Evolutionary conservation across 2,113 vertebrate genomes (phyloP).

Genomic region (Galbula dea): DNA sequence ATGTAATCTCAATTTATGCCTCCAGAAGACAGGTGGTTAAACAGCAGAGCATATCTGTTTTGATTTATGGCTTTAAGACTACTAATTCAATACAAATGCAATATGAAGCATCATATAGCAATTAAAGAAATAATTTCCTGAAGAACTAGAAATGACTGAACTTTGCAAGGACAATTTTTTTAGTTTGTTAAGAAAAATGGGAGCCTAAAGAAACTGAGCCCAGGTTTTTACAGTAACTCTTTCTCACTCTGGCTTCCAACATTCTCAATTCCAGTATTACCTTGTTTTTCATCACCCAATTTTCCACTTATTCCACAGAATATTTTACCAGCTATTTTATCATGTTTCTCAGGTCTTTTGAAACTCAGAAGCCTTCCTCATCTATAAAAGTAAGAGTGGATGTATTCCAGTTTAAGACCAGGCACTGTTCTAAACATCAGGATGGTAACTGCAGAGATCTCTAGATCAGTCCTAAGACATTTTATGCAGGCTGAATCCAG

Average conservation of each 20-base stretch:
- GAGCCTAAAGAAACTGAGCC: background rate
- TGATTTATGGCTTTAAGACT: slow-evolving; percentile 12
- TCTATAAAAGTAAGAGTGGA: background rate
- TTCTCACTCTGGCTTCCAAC: background rate
- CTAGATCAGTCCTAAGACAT: background rate
- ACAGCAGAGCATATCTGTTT: background rate
- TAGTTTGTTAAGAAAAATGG: background rate
- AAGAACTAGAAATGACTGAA: background rate
- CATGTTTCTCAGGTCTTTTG: background rate
- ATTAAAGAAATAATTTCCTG: background rate
- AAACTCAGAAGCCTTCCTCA: background rate
- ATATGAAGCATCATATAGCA: background rate
- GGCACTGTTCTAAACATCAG: background rate
- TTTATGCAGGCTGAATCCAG: background rate
- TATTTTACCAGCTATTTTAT: background rate
- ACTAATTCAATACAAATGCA: background rate
- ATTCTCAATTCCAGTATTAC: background rate
- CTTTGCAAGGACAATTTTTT: background rate
- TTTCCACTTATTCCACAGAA: background rate
- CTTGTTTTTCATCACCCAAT: background rate
- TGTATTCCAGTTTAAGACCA: background rate
- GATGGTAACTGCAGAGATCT: background rate
- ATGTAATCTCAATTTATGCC: slow-evolving; percentile 1
- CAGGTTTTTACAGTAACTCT: background rate
- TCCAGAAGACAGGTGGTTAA: slow-evolving; percentile 4